A percentile compares a stretch with the other conserved stretches of the same genome.
phyloP scores from a whole-genome alignment of 1,140 invertebrate genomes.

The Hyles vespertilio region DNA sequence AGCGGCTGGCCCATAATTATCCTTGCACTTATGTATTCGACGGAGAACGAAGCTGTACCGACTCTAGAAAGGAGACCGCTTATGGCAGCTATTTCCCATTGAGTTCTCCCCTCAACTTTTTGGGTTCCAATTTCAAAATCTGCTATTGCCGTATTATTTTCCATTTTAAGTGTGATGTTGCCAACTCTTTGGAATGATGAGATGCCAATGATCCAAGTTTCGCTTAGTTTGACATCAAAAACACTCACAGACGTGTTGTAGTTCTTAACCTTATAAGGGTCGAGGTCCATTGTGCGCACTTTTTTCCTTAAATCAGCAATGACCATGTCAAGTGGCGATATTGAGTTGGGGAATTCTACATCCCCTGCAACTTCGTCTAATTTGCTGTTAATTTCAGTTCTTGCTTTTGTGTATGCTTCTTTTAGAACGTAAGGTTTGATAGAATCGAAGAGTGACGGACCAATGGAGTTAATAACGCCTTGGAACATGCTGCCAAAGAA shows the following conservation, averaged over 20 bases:
- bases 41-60: constrained; percentile 84
- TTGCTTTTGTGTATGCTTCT: constrained; percentile 83
- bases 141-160: constrained; percentile 82
- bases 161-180: constrained; percentile 83
- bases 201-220: constrained; percentile 87
- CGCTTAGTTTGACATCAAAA: constrained; percentile 79
- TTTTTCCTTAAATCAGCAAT: constrained; percentile 83
- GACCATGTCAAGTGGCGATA: constrained; percentile 88
- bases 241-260: constrained; percentile 83
- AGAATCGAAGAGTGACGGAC: constrained; percentile 88
- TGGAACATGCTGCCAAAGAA: constrained; percentile 85
- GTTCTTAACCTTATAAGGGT: constrained; percentile 84
- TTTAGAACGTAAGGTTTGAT: constrained; percentile 89
- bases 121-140: constrained; percentile 86
- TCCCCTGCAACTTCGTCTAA: constrained; percentile 81
- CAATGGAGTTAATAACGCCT: constrained; percentile 86
- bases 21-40: constrained; percentile 83
- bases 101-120: constrained; percentile 82
- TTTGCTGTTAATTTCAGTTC: constrained; percentile 80
- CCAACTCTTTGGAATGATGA: constrained; percentile 88
- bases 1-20: constrained; percentile 83
- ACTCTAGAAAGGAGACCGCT: constrained; percentile 81
- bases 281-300: constrained; percentile 82
- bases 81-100: constrained; percentile 85
- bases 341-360: constrained; percentile 88